Conservation (phyloP, 2,113 vertebrate species). For the Dissostichus mawsoni region DNA sequence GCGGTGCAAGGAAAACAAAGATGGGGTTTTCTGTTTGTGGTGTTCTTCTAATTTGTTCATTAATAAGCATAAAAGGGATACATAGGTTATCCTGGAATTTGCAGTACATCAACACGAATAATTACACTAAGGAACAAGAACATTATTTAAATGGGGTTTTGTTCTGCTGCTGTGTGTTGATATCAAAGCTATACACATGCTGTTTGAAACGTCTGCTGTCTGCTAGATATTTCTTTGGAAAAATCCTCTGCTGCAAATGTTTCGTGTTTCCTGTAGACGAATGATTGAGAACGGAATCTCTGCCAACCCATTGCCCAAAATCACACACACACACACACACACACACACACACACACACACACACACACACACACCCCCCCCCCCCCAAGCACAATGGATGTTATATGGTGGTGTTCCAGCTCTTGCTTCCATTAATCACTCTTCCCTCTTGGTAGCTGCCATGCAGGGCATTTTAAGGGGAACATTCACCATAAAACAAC, state of each 20-base stretch:
- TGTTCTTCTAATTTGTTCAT: not conserved
- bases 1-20: not conserved
- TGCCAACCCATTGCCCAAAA: not conserved
- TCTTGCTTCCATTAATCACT: conserved; percentile 59
- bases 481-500: conserved; percentile 26
- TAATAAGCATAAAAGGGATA: not conserved
- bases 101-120: not conserved
- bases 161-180: conserved; percentile 12
- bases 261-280: not conserved
- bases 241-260: not conserved
- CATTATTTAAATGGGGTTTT: conserved; percentile 18
- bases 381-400: conserved; percentile 21
- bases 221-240: not conserved
- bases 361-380: conserved; percentile 1
- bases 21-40: not conserved
- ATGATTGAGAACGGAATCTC: conserved; percentile 56
- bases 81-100: not conserved
- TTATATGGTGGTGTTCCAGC: conserved; percentile 59
- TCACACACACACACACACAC: conserved; percentile 1
- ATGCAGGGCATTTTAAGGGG: conserved; percentile 24
- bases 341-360: conserved; percentile 5
- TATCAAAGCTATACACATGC: conserved; percentile 32
- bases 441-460: conserved; percentile 39
- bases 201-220: conserved; percentile 11
- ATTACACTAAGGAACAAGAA: conserved; percentile 16